Evolutionary conservation across 2,797 vertebrate genomes (phyloP), one percentile per base, ranked within the genome.

Genomic region (Australoheros facetus): DNA sequence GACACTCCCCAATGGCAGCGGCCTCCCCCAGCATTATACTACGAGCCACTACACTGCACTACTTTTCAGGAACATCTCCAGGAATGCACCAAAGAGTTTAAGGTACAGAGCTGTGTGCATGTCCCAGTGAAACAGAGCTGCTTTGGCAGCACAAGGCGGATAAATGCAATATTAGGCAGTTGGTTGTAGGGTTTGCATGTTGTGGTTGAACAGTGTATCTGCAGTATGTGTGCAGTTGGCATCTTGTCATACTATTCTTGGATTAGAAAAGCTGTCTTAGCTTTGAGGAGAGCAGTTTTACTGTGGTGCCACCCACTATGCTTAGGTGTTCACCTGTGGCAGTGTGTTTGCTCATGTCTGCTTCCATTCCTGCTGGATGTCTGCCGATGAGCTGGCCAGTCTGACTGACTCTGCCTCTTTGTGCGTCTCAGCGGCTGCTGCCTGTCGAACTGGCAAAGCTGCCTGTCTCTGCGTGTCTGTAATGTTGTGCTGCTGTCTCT

Each of bases 281-380:
- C 48, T 78, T 78, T 56, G 57, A 53, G 66, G 30, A 81, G 77
- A 79, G 42, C 37, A 10, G 56, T 73, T 77, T 77, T 45, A 30
- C 76, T 77, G 28, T 23, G 59, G 55, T 75, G 71, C 86, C 74
- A 82, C 77, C 81, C 78, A 84, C 82, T 7, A 34, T 34, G 54
- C 77, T 71, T 55, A 64, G 75, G 81, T 78, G 76, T 84, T 81
- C 84, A 90, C 90, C 80, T 87, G 81, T 85, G 71, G 85, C 70
- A 70, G 58, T 53, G 62, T 79, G 81, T 83, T 74, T 88, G 75
- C 72, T 77, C 69, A 71, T 66, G 78, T 83, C 79, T 83, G 71
- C 78, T 82, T 79, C 64, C 37, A 30, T 85, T 88, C 71, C 62
- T 78, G 79, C 74, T 75, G 82, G 59, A 85, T 74, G 37, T 86